Percentiles rank a stretch among this genome's conserved stretches.
phyloP scores from a whole-genome alignment of 2,888 invertebrate genomes.

The Pachliopta kotzebuea region DNA sequence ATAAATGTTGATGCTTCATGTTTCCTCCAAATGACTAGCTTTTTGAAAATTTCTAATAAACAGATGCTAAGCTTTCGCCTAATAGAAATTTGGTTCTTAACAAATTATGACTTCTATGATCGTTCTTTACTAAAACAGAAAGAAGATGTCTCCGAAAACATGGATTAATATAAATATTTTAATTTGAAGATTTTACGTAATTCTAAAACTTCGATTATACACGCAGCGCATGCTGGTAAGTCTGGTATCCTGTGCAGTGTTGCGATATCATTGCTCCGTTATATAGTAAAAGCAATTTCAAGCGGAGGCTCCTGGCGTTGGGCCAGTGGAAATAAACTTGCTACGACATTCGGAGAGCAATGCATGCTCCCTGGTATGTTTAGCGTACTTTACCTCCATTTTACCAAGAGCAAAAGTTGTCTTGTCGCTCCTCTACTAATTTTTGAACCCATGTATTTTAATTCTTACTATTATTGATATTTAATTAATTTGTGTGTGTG shows the following conservation, averaged over 20 bases:
- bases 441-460: background rate
- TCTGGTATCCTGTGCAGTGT: constrained; percentile 53
- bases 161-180: constrained; percentile 28
- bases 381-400: constrained; percentile 51
- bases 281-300: constrained; percentile 73
- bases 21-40: no score
- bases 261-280: constrained; percentile 67
- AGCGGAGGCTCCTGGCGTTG: constrained; percentile 64
- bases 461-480: background rate
- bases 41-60: no score
- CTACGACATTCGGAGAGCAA: constrained; percentile 63
- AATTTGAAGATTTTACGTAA: constrained; percentile 30
- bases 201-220: constrained; percentile 35
- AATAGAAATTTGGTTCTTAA: background rate
- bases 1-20: no score
- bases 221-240: constrained; percentile 48
- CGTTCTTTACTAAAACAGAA: background rate
- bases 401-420: constrained; percentile 12
- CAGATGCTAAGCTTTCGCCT: no score
- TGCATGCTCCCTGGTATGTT: constrained; percentile 56
- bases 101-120: background rate
- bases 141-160: background rate
- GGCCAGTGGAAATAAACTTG: constrained; percentile 75
- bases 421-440: background rate
- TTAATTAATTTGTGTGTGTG: no score